Percentiles rank a stretch among this genome's conserved stretches.
phyloP scores from a whole-genome alignment of 2,888 invertebrate species.

The Tridacna gigas region DNA sequence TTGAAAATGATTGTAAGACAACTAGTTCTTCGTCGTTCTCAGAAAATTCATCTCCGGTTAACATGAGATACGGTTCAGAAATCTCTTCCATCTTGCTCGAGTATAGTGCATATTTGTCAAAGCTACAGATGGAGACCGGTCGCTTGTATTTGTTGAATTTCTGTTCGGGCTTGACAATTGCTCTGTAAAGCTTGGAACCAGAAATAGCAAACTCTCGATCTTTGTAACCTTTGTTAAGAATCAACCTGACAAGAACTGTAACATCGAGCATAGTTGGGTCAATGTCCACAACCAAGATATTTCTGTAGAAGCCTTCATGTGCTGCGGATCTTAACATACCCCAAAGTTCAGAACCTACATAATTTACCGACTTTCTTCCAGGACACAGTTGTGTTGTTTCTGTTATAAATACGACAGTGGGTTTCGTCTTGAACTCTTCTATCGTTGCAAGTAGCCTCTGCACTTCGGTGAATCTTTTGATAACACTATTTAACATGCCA shows the following conservation, averaged over 20 bases:
- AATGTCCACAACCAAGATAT: slow-evolving; percentile 8
- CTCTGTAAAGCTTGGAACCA: background rate
- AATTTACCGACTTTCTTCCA: background rate
- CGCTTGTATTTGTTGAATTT: background rate
- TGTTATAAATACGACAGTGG: background rate
- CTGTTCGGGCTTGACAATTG: background rate
- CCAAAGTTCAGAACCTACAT: slow-evolving; percentile 15
- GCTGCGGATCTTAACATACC: slow-evolving; percentile 26
- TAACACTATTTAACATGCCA: background rate
- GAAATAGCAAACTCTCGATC: slow-evolving; percentile 9
- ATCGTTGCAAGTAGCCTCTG: background rate
- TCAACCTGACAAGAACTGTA: background rate
- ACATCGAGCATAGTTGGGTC: background rate
- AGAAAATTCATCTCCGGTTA: background rate
- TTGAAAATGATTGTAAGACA: background rate
- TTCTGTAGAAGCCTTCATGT: background rate
- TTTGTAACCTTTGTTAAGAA: background rate
- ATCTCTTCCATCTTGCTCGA: background rate
- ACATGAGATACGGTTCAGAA: background rate
- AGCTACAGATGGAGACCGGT: background rate
- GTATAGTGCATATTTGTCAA: background rate
- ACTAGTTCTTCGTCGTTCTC: background rate
- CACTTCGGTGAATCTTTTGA: background rate
- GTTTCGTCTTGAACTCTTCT: background rate
- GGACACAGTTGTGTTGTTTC: slow-evolving; percentile 6